Conservation (phyloP, 2,113 vertebrate species). For the Microcebus jonahi region DNA sequence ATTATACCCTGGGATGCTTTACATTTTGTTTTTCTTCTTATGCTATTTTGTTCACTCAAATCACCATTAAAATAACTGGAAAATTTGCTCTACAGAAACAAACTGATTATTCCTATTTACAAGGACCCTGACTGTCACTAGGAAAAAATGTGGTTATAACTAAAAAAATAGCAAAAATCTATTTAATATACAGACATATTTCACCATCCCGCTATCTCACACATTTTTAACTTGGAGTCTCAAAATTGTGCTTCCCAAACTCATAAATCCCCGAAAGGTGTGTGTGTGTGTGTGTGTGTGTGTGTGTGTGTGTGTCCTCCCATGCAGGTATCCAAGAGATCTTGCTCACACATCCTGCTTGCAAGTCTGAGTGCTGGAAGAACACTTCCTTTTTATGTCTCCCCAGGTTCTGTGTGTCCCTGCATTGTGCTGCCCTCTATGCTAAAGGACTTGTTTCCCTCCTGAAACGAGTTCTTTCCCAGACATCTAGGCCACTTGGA, state of each 20-base stretch:
- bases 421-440: not conserved
- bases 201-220: not conserved
- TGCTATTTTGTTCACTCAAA: not conserved
- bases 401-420: not conserved
- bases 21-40: not conserved
- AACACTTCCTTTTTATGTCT: not conserved
- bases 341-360: not conserved
- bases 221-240: not conserved
- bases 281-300: not conserved
- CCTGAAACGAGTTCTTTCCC: not conserved
- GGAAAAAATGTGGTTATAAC: not conserved
- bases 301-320: not conserved
- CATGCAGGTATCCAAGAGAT: not conserved
- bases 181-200: not conserved
- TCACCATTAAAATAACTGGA: not conserved
- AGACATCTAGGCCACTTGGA: not conserved
- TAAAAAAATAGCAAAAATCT: not conserved
- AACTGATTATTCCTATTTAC: not conserved
- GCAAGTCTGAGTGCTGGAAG: not conserved
- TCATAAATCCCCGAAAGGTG: not conserved
- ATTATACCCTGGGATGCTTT: not conserved
- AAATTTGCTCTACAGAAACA: constrained; percentile 28
- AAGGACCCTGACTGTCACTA: not conserved
- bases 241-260: not conserved
- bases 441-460: not conserved